These are phyloP conservation scores for Venustoraphidia nigricollis DNA, from an alignment of 2,888 invertebrate species.

Conservation along the genomic window DNA sequence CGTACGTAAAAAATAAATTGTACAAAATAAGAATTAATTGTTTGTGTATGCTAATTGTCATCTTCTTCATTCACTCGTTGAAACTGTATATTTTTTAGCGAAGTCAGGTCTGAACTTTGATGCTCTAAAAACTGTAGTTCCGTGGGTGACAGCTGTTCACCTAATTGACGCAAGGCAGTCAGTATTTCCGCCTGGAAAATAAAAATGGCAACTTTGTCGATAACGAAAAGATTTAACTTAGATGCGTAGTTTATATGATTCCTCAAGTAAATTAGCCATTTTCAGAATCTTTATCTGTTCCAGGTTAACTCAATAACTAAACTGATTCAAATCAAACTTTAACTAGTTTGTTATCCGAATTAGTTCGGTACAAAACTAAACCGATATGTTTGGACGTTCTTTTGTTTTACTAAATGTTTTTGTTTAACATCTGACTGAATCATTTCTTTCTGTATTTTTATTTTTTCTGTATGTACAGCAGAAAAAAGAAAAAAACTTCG, in stretches of 20 bases:
- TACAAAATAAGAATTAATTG: neutral
- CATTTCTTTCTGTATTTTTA: no score
- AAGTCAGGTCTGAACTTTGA: slow-evolving; percentile 24
- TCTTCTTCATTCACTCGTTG: slow-evolving; percentile 27
- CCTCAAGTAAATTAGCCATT: no score
- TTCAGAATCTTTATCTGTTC: no score
- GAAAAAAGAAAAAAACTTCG: no score
- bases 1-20: neutral
- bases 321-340: no score
- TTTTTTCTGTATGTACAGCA: no score
- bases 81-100: slow-evolving; percentile 27
- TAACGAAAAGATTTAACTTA: no score
- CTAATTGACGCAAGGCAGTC: slow-evolving; percentile 32
- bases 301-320: no score
- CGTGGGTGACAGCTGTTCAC: slow-evolving; percentile 30
- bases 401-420: neutral
- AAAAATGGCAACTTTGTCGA: neutral
- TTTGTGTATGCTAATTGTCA: slow-evolving; percentile 5
- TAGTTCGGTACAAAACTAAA: no score
- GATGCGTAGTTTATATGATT: no score
- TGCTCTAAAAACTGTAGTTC: slow-evolving; percentile 33
- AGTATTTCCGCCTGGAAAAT: slow-evolving; percentile 30
- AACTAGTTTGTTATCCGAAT: no score
- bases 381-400: neutral
- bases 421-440: no score